Percentiles rank a stretch among this genome's conserved stretches.
Evolutionary conservation across 2,113 vertebrate genomes (phyloP).

Genomic region (Stercorarius parasiticus): DNA sequence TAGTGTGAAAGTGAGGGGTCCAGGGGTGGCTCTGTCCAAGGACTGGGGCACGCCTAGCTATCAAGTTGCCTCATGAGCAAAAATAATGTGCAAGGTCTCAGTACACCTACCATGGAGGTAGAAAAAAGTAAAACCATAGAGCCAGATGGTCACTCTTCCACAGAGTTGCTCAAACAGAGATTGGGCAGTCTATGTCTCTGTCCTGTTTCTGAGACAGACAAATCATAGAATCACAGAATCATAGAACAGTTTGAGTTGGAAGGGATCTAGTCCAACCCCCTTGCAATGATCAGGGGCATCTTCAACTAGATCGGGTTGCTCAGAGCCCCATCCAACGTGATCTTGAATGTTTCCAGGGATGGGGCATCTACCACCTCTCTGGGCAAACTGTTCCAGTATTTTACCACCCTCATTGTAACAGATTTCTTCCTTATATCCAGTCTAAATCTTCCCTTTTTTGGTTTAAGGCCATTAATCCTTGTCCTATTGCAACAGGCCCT

Average conservation of each 20-base stretch:
- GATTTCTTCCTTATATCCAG: background rate
- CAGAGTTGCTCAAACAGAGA: background rate
- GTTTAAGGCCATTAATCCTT: background rate
- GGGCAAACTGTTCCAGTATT: background rate
- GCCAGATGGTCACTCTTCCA: background rate
- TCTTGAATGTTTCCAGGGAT: background rate
- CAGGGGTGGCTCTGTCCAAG: background rate
- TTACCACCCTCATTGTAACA: background rate
- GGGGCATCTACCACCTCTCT: background rate
- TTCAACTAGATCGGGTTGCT: background rate
- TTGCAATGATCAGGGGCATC: background rate
- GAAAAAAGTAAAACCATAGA: background rate
- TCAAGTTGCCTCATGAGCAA: background rate
- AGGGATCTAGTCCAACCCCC: background rate
- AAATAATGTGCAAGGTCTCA: background rate
- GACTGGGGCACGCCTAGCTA: background rate
- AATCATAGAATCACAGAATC: background rate
- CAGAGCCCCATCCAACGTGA: background rate
- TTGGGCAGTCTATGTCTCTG: background rate
- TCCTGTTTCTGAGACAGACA: background rate
- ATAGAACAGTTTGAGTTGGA: background rate
- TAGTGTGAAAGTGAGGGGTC: background rate
- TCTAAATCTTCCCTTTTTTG: background rate
- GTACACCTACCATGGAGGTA: rapidly evolving
- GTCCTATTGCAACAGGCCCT: background rate